phyloP scores from a whole-genome alignment of 2,113 vertebrate genomes.

The Perccottus glenii region DNA sequence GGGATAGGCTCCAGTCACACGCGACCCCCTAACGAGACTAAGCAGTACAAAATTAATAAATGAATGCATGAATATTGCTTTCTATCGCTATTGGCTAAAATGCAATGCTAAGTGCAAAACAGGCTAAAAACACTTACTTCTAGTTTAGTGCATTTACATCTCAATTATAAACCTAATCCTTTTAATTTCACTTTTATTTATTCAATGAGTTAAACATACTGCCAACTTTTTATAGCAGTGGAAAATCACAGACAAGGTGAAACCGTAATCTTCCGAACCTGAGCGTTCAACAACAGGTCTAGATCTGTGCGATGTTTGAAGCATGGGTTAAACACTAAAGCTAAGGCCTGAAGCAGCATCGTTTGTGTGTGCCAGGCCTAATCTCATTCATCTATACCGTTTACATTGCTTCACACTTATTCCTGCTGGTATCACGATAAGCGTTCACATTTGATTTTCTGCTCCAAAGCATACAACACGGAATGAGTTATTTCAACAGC shows the following conservation, averaged over 20 bases:
- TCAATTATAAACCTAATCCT: no score
- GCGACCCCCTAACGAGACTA: no score
- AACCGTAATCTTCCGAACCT: background rate
- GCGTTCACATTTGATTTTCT: slow-evolving; percentile 7
- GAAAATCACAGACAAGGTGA: background rate
- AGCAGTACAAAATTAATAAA: no score
- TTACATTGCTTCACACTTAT: slow-evolving; percentile 22
- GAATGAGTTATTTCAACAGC: background rate
- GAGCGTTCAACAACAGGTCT: background rate
- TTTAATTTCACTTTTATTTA: no score
- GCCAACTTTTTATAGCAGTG: background rate
- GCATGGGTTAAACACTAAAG: background rate
- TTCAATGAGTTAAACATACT: background rate
- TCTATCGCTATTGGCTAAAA: no score
- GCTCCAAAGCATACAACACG: background rate
- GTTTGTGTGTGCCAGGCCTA: background rate
- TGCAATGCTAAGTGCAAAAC: no score
- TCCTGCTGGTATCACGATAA: background rate
- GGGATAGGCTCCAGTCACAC: no score
- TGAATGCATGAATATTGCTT: no score
- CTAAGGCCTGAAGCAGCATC: no score
- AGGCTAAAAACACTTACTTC: no score
- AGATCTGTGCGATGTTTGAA: background rate
- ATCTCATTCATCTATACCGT: slow-evolving; percentile 1
- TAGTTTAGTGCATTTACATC: no score